phyloP scores from a whole-genome alignment of 2,113 vertebrate species.

The Dasyornis broadbenti region DNA sequence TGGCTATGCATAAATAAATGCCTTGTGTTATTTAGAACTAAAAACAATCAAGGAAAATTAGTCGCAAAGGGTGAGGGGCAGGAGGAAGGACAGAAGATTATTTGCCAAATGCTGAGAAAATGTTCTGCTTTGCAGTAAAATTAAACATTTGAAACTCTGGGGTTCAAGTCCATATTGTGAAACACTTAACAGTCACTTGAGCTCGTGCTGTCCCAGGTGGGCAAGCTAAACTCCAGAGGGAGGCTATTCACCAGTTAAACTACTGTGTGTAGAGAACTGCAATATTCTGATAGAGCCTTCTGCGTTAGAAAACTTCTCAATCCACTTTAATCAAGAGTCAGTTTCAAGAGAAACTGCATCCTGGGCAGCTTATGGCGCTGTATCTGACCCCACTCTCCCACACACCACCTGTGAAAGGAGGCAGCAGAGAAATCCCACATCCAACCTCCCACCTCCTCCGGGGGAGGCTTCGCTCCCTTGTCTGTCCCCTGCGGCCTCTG shows the following conservation, averaged over 20 bases:
- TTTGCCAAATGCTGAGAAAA: neutral
- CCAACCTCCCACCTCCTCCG: fast-evolving
- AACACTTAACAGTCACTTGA: neutral
- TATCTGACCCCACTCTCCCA: neutral
- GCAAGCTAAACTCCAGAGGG: neutral
- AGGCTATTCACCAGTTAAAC: neutral
- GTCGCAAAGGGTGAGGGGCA: neutral
- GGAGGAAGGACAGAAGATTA: neutral
- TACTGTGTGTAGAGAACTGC: neutral
- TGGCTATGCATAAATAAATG: neutral
- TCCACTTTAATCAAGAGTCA: neutral
- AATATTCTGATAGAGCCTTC: neutral
- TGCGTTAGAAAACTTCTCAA: neutral
- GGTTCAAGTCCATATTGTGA: neutral
- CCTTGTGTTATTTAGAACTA: neutral
- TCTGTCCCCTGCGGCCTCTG: neutral
- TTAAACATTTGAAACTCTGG: neutral
- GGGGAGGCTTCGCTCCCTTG: neutral
- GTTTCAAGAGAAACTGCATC: neutral
- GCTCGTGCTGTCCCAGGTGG: fast-evolving
- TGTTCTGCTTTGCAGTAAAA: neutral
- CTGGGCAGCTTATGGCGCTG: fast-evolving
- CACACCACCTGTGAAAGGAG: neutral
- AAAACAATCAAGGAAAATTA: neutral
- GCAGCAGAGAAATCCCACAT: neutral